Base-by-base conservation (phyloP, 2,113 vertebrate species). In the Cyprinodon tularosa region DNA sequence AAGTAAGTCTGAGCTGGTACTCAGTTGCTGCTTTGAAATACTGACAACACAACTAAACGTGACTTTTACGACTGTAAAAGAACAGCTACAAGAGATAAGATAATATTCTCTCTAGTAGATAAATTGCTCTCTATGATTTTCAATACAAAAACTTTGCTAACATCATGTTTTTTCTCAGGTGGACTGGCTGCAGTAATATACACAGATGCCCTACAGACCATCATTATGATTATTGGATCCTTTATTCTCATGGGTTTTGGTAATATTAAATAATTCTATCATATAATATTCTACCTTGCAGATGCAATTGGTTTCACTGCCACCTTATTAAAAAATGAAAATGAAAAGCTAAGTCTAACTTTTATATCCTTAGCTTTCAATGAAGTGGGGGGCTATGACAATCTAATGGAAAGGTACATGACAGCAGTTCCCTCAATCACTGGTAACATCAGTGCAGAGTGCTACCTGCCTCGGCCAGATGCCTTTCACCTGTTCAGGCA, bases 181-280 rank as follows among this genome's bases (percentile, higher is more conserved):
- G 98, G 98, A 66, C 88, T 99, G 76, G 96, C 98, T 2, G 98
- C 98, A 48, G 98, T 99, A 84, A 99, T 99, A 88, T 99, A 99
- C 92, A 99, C 98, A 0, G 98, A 99, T 86, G 96, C 98, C 2
- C 84, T 99, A 61, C 98, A 99, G 86, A 98, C 98, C 0, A 48
- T 90, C 37, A 99, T 99, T 87, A 99, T 99, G 97, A 44, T 99
- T 13, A 87, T 97, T 68, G 98, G 98, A 50, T 97, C 97, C 66
- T 91, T 96, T 47, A 95, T 98, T 85, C 96, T 99, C 1, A 96
- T 96, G 88, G 96, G 96, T n/a, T 98, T 95, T 90, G 97, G 98
- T 99, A 92, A 95, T 59, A 15, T 40, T 1, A 7, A 20, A 48
- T 75, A 72, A 72, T 29, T 65, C 39, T 2, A 62, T 59, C 61